A percentile compares a stretch with the other conserved stretches of the same genome.
Evolutionary conservation across 2,113 vertebrate genomes (phyloP).

Genomic region (Smithornis capensis): DNA sequence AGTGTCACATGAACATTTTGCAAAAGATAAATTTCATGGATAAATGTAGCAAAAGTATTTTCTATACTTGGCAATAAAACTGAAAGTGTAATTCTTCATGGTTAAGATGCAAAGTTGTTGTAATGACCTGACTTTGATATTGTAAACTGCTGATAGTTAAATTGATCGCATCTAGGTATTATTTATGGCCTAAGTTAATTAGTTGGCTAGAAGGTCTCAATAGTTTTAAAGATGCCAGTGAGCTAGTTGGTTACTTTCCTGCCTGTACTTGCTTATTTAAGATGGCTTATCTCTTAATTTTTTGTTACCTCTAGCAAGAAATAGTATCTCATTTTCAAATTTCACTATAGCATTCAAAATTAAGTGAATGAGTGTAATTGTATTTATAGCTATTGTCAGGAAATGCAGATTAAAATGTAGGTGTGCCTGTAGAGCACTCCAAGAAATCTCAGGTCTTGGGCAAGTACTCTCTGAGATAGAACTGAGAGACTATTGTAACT

Average conservation of each 20-base stretch:
- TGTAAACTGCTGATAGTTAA: constrained; percentile 18
- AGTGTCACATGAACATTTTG: background rate
- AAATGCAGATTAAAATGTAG: background rate
- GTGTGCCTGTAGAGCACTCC: background rate
- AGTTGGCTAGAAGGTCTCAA: background rate
- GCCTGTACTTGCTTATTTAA: constrained; percentile 1
- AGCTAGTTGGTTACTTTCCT: background rate
- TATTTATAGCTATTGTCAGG: background rate
- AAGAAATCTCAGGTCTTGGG: background rate
- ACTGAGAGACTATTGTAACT: background rate
- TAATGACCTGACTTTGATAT: constrained; percentile 20
- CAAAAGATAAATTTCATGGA: background rate
- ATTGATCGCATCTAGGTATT: background rate
- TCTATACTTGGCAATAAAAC: constrained; percentile 11
- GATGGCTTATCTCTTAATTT: background rate
- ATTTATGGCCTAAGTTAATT: constrained; percentile 31
- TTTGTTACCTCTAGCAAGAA: background rate
- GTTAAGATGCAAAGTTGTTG: background rate
- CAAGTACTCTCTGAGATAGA: background rate
- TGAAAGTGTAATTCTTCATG: background rate
- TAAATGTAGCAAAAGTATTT: background rate
- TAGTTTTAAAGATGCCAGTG: background rate
- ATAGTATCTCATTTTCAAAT: background rate
- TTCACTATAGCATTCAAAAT: background rate
- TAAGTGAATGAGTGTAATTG: background rate